Conservation (phyloP, 2,113 vertebrate genomes). For the Hiodon alosoides region DNA sequence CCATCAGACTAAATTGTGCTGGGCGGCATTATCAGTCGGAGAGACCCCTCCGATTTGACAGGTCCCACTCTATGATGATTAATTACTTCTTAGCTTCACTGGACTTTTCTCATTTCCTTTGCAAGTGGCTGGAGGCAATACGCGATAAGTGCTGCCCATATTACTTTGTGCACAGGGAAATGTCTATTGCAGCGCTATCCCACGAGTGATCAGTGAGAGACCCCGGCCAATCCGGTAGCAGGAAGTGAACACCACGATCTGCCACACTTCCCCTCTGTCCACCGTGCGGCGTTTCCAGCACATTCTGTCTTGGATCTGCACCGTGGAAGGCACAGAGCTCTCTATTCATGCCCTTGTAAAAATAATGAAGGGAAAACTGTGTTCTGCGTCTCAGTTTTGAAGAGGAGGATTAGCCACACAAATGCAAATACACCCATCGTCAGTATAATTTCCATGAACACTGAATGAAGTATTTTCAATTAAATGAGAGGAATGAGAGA, state of each 20-base stretch:
- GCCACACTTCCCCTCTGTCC: constrained; percentile 31
- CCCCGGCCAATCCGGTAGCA: constrained; percentile 50
- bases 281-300: constrained; percentile 40
- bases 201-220: constrained; percentile 67
- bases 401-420: constrained; percentile 12
- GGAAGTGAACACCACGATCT: constrained; percentile 38
- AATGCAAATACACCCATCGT: neutral
- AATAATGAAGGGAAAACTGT: neutral
- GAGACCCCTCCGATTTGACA: constrained; percentile 93
- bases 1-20: constrained; percentile 92
- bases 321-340: neutral
- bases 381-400: constrained; percentile 12
- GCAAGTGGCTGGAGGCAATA: constrained; percentile 87
- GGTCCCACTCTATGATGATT: constrained; percentile 94
- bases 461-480: constrained; percentile 18
- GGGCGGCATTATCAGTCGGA: constrained; percentile 96
- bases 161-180: constrained; percentile 90
- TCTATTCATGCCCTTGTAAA: constrained; percentile 12
- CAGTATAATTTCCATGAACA: constrained; percentile 11
- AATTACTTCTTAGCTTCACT: constrained; percentile 94
- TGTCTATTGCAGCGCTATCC: constrained; percentile 69
- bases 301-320: constrained; percentile 32
- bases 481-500: constrained; percentile 10
- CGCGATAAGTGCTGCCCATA: constrained; percentile 90
- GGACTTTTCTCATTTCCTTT: constrained; percentile 85